phyloP scores from a whole-genome alignment of 2,113 vertebrate genomes.

The Dipodomys stephensi region DNA sequence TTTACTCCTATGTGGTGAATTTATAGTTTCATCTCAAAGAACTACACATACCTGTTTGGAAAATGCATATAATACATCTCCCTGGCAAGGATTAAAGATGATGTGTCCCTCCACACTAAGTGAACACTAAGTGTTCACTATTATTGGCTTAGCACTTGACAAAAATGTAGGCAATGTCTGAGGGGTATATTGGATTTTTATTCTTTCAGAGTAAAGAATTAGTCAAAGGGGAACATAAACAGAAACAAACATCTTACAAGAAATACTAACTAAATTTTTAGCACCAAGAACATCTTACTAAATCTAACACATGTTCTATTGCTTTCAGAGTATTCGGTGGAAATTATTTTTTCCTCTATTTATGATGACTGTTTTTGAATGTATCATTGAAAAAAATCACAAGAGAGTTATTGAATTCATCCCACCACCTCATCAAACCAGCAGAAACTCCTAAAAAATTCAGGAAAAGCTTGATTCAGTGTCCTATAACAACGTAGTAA shows the following conservation, averaged over 20 bases:
- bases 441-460: conserved; percentile 75
- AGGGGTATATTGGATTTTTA: neutral
- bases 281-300: neutral
- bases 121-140: too few species aligned
- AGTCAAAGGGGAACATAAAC: neutral
- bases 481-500: conserved; percentile 76
- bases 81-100: neutral
- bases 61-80: neutral
- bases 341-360: conserved; percentile 21
- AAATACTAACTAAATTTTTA: conserved; percentile 1
- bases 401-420: conserved; percentile 75
- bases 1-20: neutral
- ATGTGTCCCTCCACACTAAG: too few species aligned
- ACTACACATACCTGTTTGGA: neutral
- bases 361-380: conserved; percentile 65
- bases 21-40: neutral
- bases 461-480: conserved; percentile 70
- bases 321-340: neutral
- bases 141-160: neutral
- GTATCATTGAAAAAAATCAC: conserved; percentile 75
- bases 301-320: neutral
- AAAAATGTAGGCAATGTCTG: neutral
- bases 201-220: neutral
- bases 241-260: neutral
- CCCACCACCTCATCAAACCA: conserved; percentile 69